These are phyloP conservation scores for Anniella stebbinsi DNA, from an alignment of 2,797 vertebrate genomes.

Conservation along the genomic window DNA sequence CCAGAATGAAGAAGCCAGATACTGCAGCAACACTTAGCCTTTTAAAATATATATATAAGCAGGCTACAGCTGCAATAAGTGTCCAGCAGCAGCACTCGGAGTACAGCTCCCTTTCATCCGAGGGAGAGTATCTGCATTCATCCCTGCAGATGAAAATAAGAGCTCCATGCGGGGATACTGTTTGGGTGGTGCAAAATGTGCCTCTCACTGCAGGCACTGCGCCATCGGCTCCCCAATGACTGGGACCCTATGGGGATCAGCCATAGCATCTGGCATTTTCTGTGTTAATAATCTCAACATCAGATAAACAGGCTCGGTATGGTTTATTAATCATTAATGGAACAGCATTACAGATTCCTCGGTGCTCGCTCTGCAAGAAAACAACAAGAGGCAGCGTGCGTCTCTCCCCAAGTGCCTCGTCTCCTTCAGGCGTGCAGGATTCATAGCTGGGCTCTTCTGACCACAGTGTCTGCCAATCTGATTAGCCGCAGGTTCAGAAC, in stretches of 20 bases:
- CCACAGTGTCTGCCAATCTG: neutral
- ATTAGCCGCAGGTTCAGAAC: neutral
- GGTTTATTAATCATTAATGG: conserved; percentile 15
- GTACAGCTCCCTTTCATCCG: neutral
- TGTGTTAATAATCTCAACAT: neutral
- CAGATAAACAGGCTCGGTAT: neutral
- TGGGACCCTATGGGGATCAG: neutral
- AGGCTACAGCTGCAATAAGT: neutral
- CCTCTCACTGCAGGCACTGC: neutral
- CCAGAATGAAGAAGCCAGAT: neutral
- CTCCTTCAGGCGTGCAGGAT: conserved; percentile 1
- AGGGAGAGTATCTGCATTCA: neutral
- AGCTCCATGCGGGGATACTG: neutral
- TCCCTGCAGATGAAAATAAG: neutral
- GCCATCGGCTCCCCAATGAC: too few species aligned
- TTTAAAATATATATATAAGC: neutral
- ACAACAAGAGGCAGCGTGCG: neutral
- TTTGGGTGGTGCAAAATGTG: neutral
- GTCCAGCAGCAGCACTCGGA: neutral
- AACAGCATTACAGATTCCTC: neutral
- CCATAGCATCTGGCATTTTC: neutral
- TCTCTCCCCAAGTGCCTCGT: neutral
- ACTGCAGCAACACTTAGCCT: neutral
- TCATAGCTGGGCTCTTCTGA: conserved; percentile 5
- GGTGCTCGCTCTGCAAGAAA: neutral